phyloP scores from a whole-genome alignment of 2,888 invertebrate genomes.

The Nomada goodeniana region DNA sequence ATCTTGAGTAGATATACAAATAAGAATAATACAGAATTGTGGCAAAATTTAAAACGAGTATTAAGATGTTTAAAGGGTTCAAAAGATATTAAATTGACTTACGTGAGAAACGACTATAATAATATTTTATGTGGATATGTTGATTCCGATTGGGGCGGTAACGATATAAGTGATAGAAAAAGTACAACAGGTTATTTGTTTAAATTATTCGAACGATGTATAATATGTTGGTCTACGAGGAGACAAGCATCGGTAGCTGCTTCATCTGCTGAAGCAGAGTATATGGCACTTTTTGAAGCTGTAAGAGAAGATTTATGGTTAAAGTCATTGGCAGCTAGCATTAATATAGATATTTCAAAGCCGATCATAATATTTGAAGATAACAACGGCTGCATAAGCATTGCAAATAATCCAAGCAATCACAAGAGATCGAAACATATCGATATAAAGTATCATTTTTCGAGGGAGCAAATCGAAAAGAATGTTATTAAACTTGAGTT shows the following conservation, averaged over 20 bases:
- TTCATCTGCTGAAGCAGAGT: not conserved
- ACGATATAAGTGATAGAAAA: too few species aligned
- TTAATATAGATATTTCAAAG: not conserved
- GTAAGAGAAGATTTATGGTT: not conserved
- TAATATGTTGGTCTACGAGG: not conserved
- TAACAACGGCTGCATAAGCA: not conserved
- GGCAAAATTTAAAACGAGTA: not conserved
- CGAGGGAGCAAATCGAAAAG: not conserved
- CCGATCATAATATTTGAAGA: not conserved
- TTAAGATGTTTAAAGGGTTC: too few species aligned
- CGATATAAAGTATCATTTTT: not conserved
- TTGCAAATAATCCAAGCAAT: not conserved
- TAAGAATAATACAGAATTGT: not conserved
- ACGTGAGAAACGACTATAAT: too few species aligned
- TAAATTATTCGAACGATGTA: too few species aligned
- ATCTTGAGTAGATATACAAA: not conserved
- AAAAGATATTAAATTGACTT: too few species aligned
- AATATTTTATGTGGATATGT: too few species aligned
- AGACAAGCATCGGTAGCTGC: conserved; percentile 1
- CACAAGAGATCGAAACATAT: not conserved
- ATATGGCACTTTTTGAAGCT: conserved; percentile 1
- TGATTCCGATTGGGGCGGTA: too few species aligned
- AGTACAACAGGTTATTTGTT: too few species aligned
- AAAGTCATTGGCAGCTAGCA: not conserved
- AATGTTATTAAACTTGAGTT: not conserved